Conservation (phyloP, 2,113 vertebrate species). For the Nansenia antarctica region DNA sequence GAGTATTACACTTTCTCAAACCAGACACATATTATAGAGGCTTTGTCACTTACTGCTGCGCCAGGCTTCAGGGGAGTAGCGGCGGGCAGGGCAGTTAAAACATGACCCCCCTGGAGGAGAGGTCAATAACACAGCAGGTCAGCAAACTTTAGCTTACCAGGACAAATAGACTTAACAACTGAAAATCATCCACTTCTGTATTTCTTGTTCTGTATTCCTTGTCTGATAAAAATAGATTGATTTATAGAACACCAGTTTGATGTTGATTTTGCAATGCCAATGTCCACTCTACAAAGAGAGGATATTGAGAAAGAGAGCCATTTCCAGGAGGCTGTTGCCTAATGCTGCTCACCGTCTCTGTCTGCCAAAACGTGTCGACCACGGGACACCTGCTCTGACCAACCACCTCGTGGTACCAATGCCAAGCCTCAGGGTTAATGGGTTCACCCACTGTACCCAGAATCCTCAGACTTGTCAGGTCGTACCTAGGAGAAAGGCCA, state of each 20-base stretch:
- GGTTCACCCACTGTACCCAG: conserved; percentile 82
- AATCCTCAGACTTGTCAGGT: conserved; percentile 76
- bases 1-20: too few relatives aligned
- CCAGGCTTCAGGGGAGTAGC: conserved; percentile 81
- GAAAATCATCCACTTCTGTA: too few relatives aligned
- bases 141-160: too few relatives aligned
- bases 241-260: neutral
- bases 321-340: neutral
- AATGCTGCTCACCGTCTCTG: conserved; percentile 77
- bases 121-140: neutral
- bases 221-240: neutral
- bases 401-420: conserved; percentile 78
- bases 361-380: conserved; percentile 85
- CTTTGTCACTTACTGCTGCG: conserved; percentile 74
- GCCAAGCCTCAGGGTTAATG: conserved; percentile 83
- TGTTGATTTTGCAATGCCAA: neutral
- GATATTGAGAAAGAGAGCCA: neutral
- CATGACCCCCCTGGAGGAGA: conserved; percentile 75
- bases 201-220: too few relatives aligned
- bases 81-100: conserved; percentile 79
- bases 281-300: neutral
- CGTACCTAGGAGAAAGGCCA: conserved; percentile 59
- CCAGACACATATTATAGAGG: too few relatives aligned
- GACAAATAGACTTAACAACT: too few relatives aligned
- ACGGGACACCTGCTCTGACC: conserved; percentile 76